A percentile compares a stretch with the other conserved stretches of the same genome.
phyloP scores from a whole-genome alignment of 2,113 vertebrate genomes.

The Brachyistius frenatus region DNA sequence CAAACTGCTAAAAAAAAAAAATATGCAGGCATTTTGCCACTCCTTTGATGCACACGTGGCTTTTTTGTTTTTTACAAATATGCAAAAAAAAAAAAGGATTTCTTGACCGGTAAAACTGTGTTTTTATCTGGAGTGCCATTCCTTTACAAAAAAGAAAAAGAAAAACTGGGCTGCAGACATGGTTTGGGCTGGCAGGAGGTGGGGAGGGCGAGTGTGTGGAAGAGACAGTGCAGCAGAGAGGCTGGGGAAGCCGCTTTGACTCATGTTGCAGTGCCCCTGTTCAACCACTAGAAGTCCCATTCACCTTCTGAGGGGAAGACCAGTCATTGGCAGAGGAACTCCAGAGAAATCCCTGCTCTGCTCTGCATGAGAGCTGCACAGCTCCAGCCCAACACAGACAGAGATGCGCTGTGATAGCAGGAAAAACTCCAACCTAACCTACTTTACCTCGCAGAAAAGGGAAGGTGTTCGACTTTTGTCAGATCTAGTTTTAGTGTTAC shows the following conservation, averaged over 20 bases:
- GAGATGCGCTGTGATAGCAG: neutral
- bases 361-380: constrained; percentile 33
- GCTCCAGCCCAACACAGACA: neutral
- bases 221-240: constrained; percentile 24
- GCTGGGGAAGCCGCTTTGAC: constrained; percentile 50
- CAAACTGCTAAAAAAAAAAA: no score
- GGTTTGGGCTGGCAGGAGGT: constrained; percentile 1
- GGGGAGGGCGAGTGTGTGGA: neutral
- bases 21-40: no score
- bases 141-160: no score
- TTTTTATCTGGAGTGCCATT: no score
- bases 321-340: constrained; percentile 46
- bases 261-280: constrained; percentile 44
- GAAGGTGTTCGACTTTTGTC: no score
- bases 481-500: neutral
- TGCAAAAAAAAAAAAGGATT: no score
- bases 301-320: constrained; percentile 43
- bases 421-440: neutral
- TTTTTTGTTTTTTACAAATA: no score
- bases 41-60: no score
- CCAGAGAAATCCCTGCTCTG: constrained; percentile 60
- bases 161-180: constrained; percentile 11
- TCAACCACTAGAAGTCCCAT: constrained; percentile 72
- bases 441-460: neutral
- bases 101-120: no score